Evolutionary conservation across 1,140 invertebrate species (phyloP), one percentile per base, ranked within the genome.

Genomic region (Drosophila azteca): DNA sequence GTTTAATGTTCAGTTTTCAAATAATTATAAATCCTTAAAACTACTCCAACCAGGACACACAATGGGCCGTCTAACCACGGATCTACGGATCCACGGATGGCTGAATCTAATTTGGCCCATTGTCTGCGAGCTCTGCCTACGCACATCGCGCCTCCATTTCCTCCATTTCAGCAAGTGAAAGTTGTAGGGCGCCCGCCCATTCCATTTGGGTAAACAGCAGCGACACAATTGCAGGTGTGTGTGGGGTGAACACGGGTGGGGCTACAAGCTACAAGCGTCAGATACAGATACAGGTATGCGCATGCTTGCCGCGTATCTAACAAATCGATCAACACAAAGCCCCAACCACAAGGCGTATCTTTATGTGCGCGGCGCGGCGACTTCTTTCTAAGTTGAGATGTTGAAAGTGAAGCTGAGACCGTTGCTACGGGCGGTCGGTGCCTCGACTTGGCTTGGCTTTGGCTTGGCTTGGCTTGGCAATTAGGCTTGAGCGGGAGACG

Each of bases 221-320:
- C 74, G 54, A 60, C 49, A 70, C 75, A 83, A 83, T 83, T 82
- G 79, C 75, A 74, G 57, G 66, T 50, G 52, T 50, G 52, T 68
- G 53, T 24, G 51, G 41, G 67, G 50, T 17, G 24, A 29, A 41
- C n/a, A 20, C 51, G 26, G 50, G 54, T 20, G 26, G 55, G 58
- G 64, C 54, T 20, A 29, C 60, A 15, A 51, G 48, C 46, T 63
- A 31, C 48, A 65, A 75, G 63, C 68, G 35, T 55, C 69, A 55
- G 50, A 26, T 26, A 43, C 69, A 55, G 50, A 26, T 26, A 43
- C 31, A 60, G 59, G 79, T 70, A 57, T 77, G 72, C 68, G 68
- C 67, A 81, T 81, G 79, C 83, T 70, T 64, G 44, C 52, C 79
- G 74, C 83, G 53, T 87, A 87, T 87, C 83, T 87, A 78, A 69